phyloP scores from a whole-genome alignment of 2,888 invertebrate species.

The Hirtodrosophila confusa region DNA sequence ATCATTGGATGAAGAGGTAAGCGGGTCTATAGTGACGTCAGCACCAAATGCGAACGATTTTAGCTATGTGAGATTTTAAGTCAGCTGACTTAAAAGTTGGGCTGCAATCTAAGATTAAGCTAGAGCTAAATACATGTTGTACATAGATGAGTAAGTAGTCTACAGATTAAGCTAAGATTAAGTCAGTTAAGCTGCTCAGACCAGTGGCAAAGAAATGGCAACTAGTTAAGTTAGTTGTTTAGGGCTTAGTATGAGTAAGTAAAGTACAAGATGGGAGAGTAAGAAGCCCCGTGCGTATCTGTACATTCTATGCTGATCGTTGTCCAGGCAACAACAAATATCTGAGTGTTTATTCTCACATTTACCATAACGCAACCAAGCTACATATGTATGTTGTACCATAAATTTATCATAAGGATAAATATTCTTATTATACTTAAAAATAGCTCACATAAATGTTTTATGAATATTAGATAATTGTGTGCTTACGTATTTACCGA shows the following conservation, averaged over 20 bases:
- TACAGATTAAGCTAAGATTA: constrained; percentile 12
- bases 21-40: constrained; percentile 84
- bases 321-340: constrained; percentile 14
- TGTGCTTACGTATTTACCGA: constrained; percentile 18
- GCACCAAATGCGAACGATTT: constrained; percentile 82
- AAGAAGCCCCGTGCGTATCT: constrained; percentile 2
- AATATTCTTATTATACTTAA: not conserved
- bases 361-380: constrained; percentile 14
- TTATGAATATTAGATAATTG: constrained; percentile 16
- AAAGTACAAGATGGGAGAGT: constrained; percentile 7
- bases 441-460: constrained; percentile 25
- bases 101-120: constrained; percentile 11
- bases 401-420: constrained; percentile 17
- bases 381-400: constrained; percentile 10
- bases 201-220: constrained; percentile 3
- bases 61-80: constrained; percentile 82
- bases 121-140: constrained; percentile 65
- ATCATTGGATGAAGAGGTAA: constrained; percentile 95
- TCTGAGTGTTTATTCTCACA: constrained; percentile 19
- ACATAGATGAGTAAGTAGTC: constrained; percentile 56
- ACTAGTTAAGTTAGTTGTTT: constrained; percentile 19
- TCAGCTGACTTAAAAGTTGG: constrained; percentile 3
- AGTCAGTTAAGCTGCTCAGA: not conserved
- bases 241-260: constrained; percentile 15
- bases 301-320: constrained; percentile 6